Evolutionary conservation across 2,888 invertebrate genomes (phyloP), one percentile per base, ranked within the genome.

Genomic region (Leptarthrus brevirostris): DNA sequence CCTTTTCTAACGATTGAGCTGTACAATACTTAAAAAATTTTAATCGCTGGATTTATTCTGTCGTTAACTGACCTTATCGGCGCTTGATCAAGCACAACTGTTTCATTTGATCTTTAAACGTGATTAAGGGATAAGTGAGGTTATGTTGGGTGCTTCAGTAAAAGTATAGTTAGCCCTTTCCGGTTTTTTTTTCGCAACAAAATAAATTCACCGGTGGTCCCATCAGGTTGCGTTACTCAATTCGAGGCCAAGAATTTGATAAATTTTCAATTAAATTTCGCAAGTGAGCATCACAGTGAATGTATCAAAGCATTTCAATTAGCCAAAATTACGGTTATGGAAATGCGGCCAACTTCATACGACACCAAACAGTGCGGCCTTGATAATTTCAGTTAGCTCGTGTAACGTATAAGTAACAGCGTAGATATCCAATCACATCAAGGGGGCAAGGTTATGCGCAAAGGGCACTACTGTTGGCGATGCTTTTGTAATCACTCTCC

Each of bases 31-130:
- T 24, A 30, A n/a, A 54, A 66, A 66, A 66, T 66, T 69, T 69
- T 49, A 71, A 71, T 71, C 54, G 20, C 24, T n/a, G 54, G 71
- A 71, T 71, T 71, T 52, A 14, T 30, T 36, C 40, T 40, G 53
- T 54, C 53, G 40, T 40, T 54, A 24, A 54, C 18, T 40, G 54
- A 54, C 52, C 40, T 54, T 71, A 54, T 71, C 54, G 52, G 40
- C 30, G 49, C 52, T 36, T 54, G 40, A 71, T 71, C 71, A 54
- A 22, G 54, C 71, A 36, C 71, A 71, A 52, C 49, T 71, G 71
- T 71, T 71, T 30, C 71, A 36, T 71, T 71, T 40, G 71, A 71
- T 71, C 54, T 53, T 40, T 40, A 54, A 54, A 54, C 40, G 36
- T 54, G 71, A 71, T 71, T 71, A 71, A n/a, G 12, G 40, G 36